Percentiles rank a stretch among this genome's conserved stretches.
These are phyloP conservation scores for Microctonus aethiopoides DNA, from an alignment of 2,888 invertebrate genomes.

Conservation along the genomic window DNA sequence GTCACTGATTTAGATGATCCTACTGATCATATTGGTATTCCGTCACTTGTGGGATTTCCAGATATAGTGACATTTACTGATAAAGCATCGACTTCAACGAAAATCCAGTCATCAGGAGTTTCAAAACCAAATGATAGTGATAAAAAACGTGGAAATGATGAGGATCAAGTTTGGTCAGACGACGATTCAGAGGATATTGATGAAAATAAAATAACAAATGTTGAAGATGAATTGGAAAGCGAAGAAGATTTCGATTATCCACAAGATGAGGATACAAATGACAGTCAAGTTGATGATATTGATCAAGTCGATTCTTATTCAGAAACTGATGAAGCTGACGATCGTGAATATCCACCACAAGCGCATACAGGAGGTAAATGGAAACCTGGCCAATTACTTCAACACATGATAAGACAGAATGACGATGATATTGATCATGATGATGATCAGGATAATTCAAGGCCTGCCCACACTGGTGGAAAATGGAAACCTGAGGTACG, in stretches of 20 bases:
- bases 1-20: conserved; percentile 60
- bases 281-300: conserved; percentile 61
- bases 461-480: conserved; percentile 72
- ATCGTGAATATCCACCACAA: conserved; percentile 69
- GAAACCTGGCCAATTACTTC: conserved; percentile 72
- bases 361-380: conserved; percentile 79
- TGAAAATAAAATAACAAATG: conserved; percentile 47
- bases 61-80: conserved; percentile 57
- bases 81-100: conserved; percentile 8
- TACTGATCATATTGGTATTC: conserved; percentile 61
- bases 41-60: conserved; percentile 63
- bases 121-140: conserved; percentile 41
- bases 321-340: conserved; percentile 65
- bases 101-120: conserved; percentile 25
- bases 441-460: conserved; percentile 63
- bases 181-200: conserved; percentile 58
- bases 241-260: conserved; percentile 56
- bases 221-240: conserved; percentile 39
- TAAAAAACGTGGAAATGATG: conserved; percentile 50
- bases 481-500: conserved; percentile 72
- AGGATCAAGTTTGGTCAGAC: conserved; percentile 56
- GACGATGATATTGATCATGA: conserved; percentile 59
- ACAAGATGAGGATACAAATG: conserved; percentile 59
- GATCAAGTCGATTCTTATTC: conserved; percentile 72
- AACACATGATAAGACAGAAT: conserved; percentile 61